phyloP scores from a whole-genome alignment of 2,888 invertebrate genomes.

The Callosobruchus maculatus region DNA sequence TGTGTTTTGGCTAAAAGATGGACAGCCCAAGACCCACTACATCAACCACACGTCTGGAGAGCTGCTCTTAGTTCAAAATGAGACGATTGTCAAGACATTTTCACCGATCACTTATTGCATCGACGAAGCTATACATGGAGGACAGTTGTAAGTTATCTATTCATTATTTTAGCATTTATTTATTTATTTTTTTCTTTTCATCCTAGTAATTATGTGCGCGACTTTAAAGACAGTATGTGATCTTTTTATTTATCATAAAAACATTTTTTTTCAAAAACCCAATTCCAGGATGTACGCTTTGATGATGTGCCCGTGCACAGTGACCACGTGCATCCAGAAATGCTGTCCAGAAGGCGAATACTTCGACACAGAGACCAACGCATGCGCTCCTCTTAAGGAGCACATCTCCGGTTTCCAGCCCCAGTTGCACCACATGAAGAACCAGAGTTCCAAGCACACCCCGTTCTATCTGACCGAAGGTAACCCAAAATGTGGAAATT shows the following conservation, averaged over 20 bases:
- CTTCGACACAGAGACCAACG: constrained; percentile 11
- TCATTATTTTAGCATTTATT: too few species aligned
- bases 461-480: constrained; percentile 9
- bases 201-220: too few species aligned
- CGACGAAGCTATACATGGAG: not conserved
- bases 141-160: not conserved
- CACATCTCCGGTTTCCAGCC: constrained; percentile 7
- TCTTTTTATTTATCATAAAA: too few species aligned
- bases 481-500: constrained; percentile 11
- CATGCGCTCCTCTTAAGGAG: constrained; percentile 4
- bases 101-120: not conserved
- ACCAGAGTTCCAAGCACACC: not conserved
- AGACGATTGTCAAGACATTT: not conserved
- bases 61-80: not conserved
- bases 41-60: not conserved
- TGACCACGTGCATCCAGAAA: constrained; percentile 20
- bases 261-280: not conserved
- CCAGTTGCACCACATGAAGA: constrained; percentile 6
- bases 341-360: constrained; percentile 19
- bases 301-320: constrained; percentile 18
- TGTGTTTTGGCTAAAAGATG: not conserved
- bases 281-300: constrained; percentile 9
- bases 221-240: too few species aligned
- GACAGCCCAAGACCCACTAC: not conserved
- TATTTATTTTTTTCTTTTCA: too few species aligned